Percentiles rank a stretch among this genome's conserved stretches.
phyloP scores from a whole-genome alignment of 2,113 vertebrate genomes.

The Epinephelus fuscoguttatus region DNA sequence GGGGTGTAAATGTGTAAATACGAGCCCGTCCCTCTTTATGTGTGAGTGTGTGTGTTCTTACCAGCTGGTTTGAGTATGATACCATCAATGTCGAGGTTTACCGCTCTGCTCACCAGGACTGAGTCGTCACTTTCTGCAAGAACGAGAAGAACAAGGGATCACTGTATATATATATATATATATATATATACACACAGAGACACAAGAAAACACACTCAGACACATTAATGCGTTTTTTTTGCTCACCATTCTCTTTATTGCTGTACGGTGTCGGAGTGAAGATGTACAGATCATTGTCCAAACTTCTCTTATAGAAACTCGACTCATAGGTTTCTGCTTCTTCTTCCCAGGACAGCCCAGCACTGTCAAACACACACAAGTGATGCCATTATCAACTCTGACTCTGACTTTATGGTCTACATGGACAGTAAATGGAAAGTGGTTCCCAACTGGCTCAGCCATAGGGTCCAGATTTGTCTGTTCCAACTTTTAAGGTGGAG shows the following conservation, averaged over 20 bases:
- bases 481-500: too few relatives aligned
- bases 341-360: conserved; percentile 91
- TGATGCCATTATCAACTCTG: neutral
- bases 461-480: too few relatives aligned
- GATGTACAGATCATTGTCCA: conserved; percentile 95
- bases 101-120: conserved; percentile 94
- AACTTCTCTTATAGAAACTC: conserved; percentile 95
- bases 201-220: neutral
- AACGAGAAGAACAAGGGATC: conserved; percentile 22
- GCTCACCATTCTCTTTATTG: conserved; percentile 87
- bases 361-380: conserved; percentile 60
- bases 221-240: neutral
- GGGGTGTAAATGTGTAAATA: conserved; percentile 5
- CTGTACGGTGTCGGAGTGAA: conserved; percentile 90
- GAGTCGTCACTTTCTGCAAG: conserved; percentile 85
- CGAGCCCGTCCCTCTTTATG: neutral
- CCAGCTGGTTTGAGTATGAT: conserved; percentile 94
- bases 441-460: too few relatives aligned
- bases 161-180: neutral
- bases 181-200: neutral
- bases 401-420: too few relatives aligned
- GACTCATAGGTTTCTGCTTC: conserved; percentile 94
- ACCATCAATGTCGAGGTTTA: conserved; percentile 88
- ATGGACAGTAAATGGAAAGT: too few relatives aligned
- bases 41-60: conserved; percentile 68